Evolutionary conservation across 2,113 vertebrate genomes (phyloP).

Genomic region (Apaloderma vittatum): DNA sequence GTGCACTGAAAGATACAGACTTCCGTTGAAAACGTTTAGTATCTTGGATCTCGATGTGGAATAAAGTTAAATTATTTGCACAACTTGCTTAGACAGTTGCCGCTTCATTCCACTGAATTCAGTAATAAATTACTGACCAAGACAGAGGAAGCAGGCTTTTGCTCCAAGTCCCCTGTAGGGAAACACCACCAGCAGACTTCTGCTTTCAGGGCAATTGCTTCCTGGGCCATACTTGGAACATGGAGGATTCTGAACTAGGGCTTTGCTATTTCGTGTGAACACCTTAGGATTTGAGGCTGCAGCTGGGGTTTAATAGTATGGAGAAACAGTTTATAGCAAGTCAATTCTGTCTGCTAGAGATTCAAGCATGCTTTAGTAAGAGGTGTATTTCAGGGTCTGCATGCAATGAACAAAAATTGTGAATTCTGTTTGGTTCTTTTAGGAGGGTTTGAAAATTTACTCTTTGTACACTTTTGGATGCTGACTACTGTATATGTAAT

Average conservation of each 20-base stretch:
- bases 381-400: slow-evolving; percentile 58
- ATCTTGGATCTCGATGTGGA: slow-evolving; percentile 23
- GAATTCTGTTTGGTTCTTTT: slow-evolving; percentile 53
- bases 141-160: slow-evolving; percentile 40
- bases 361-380: slow-evolving; percentile 40
- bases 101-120: slow-evolving; percentile 44
- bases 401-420: slow-evolving; percentile 72
- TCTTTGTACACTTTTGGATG: slow-evolving; percentile 72
- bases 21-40: not conserved
- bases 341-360: slow-evolving; percentile 52
- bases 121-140: slow-evolving; percentile 30
- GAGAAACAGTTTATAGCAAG: slow-evolving; percentile 32
- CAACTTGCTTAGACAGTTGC: slow-evolving; percentile 27
- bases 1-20: slow-evolving; percentile 8
- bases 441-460: slow-evolving; percentile 66
- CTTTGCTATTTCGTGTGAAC: not conserved
- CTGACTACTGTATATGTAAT: slow-evolving; percentile 74
- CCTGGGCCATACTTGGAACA: not conserved
- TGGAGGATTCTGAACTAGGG: slow-evolving; percentile 14
- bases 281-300: slow-evolving; percentile 9
- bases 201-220: slow-evolving; percentile 35
- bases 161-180: not conserved
- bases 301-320: slow-evolving; percentile 8
- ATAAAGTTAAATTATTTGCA: slow-evolving; percentile 1
- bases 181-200: slow-evolving; percentile 32